These are phyloP conservation scores for Ophraella communa DNA, from an alignment of 2,888 invertebrate genomes.

Conservation along the genomic window DNA sequence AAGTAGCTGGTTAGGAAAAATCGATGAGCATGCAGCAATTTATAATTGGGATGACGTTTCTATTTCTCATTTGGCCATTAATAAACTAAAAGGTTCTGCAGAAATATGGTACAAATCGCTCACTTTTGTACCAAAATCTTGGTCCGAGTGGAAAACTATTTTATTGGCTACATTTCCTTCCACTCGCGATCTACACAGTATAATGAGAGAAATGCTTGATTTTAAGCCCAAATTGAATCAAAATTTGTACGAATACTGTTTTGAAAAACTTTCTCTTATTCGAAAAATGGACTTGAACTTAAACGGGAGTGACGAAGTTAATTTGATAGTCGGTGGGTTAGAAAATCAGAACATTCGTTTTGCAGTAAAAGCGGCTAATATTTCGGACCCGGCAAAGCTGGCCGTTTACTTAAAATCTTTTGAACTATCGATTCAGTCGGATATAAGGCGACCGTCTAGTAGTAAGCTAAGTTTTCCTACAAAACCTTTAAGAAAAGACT, in stretches of 20 bases:
- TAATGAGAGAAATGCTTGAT: background rate
- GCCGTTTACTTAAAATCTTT: too few species aligned
- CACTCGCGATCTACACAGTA: background rate
- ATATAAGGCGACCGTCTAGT: too few species aligned
- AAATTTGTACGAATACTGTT: background rate
- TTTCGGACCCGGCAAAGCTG: too few species aligned
- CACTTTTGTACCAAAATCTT: background rate
- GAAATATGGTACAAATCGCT: background rate
- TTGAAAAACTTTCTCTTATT: background rate
- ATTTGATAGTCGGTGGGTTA: background rate
- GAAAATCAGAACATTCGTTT: too few species aligned
- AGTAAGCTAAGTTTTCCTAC: too few species aligned
- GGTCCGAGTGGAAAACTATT: background rate
- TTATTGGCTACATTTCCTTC: background rate
- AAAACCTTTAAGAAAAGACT: too few species aligned
- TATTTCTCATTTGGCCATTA: constrained; percentile 4
- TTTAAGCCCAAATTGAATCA: background rate
- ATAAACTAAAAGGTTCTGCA: background rate
- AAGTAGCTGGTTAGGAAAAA: background rate
- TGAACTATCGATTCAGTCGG: too few species aligned
- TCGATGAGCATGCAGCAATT: background rate
- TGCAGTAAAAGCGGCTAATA: too few species aligned
- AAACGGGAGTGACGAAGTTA: background rate
- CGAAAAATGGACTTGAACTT: constrained; percentile 1
- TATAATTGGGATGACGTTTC: background rate